phyloP scores from a whole-genome alignment of 2,888 invertebrate genomes.

The Spicauda simplicius region DNA sequence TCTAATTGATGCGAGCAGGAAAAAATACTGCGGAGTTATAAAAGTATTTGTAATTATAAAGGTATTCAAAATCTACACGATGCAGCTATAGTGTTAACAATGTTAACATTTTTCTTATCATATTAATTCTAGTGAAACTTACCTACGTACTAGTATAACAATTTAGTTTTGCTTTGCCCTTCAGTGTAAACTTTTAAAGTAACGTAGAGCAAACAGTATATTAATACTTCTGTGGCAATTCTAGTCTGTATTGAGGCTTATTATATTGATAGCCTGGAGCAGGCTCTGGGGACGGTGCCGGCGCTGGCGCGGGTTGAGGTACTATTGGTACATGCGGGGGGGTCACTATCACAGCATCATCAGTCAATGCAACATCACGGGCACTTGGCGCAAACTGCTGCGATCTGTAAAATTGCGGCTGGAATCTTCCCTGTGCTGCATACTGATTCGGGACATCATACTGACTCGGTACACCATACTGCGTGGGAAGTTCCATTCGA shows the following conservation, averaged over 20 bases:
- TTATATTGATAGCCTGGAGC: slow-evolving; percentile 69
- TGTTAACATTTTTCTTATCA: not conserved
- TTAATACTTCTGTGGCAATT: slow-evolving; percentile 68
- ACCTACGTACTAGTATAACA: not conserved
- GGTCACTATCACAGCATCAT: slow-evolving; percentile 77
- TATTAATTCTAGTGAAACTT: not conserved
- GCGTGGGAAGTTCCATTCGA: slow-evolving; percentile 65
- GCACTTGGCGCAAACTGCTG: slow-evolving; percentile 58
- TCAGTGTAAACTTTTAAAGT: not conserved
- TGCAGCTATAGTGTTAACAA: not conserved
- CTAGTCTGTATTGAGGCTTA: slow-evolving; percentile 72
- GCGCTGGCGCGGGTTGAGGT: slow-evolving; percentile 50
- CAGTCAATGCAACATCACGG: slow-evolving; percentile 74
- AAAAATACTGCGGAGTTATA: slow-evolving; percentile 6
- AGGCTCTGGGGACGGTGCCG: slow-evolving; percentile 50
- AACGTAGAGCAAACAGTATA: not conserved
- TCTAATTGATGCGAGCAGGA: slow-evolving; percentile 10
- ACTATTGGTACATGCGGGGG: slow-evolving; percentile 70
- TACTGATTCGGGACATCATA: slow-evolving; percentile 46
- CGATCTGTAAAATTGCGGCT: slow-evolving; percentile 48
- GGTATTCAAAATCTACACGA: slow-evolving; percentile 3
- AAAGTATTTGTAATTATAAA: slow-evolving; percentile 15
- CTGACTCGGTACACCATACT: slow-evolving; percentile 60
- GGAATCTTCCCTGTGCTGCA: slow-evolving; percentile 44
- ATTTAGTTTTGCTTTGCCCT: not conserved